Evolutionary conservation across 2,113 vertebrate genomes (phyloP), one percentile per base, ranked within the genome.

Genomic region (Spheniscus mendiculus): DNA sequence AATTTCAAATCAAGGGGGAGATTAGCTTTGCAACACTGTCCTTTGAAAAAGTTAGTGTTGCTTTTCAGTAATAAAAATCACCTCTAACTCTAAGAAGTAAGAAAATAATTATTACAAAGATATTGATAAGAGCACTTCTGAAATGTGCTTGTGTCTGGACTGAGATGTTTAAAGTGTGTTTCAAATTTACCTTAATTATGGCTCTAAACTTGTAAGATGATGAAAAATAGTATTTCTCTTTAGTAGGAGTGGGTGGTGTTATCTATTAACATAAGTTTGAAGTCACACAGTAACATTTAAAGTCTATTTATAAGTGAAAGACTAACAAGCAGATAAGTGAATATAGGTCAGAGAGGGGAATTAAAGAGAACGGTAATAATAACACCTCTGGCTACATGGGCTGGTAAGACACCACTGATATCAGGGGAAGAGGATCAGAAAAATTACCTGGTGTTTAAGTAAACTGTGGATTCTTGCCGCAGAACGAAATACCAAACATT

Each of bases 161-260:
- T 40, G 78, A 85, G 62, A 55, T 72, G 49, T 85, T 94, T 83
- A 21, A 91, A 94, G 36, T 40, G 15, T 81, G 12, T 71, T 93
- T 88, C 45, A 90, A 90, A 65, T 95, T 81, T 84, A 25, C 76
- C 73, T 93, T 65, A 72, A 67, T 93, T 94, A 77, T 38, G 32
- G 15, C 55, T 94, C 67, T 92, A 69, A 85, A 70, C 49, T 77
- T 87, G 21, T 62, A 93, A 96, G 65, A 91, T 88, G 76, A 42
- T 92, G 79, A 92, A 87, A 97, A 97, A 80, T 70, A 88, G 50
- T 90, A 88, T 95, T 93, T 91, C 62, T 83, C 36, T 84, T 83
- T 80, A 66, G 87, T 81, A 74, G 25, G 58, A 94, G 92, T 94
- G 74, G 90, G 88, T 93, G 79, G 71, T 86, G 88, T 86, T 92